Percentiles rank a stretch among this genome's conserved stretches.
Conservation (phyloP, 2,888 invertebrate species). For the Strigamia maritima region DNA sequence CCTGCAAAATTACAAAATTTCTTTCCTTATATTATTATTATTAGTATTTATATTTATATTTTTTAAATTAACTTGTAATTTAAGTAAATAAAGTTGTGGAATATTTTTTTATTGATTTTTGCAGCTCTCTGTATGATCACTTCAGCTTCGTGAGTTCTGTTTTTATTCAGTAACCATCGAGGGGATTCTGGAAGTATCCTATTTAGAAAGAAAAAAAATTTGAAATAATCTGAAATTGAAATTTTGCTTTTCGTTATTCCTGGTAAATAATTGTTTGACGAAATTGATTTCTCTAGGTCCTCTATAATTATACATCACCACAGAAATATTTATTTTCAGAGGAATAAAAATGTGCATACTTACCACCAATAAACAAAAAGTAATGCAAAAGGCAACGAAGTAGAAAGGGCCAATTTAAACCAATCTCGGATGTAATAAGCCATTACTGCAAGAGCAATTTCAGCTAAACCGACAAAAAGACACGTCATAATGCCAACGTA, state of each 20-base stretch:
- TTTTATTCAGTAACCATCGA: constrained; percentile 50
- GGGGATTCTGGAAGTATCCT: constrained; percentile 47
- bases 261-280: too few relatives aligned
- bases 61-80: constrained; percentile 17
- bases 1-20: neutral
- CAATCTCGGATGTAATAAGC: constrained; percentile 63
- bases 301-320: too few relatives aligned
- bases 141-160: constrained; percentile 47
- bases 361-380: constrained; percentile 45
- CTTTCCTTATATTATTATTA: neutral
- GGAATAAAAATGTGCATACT: neutral
- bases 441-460: constrained; percentile 69
- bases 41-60: neutral
- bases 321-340: neutral
- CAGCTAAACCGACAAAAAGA: constrained; percentile 38
- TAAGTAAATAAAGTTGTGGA: constrained; percentile 33
- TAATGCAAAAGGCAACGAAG: constrained; percentile 58
- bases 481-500: constrained; percentile 38
- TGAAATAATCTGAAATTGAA: neutral
- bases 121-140: constrained; percentile 47
- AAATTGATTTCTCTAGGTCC: too few relatives aligned
- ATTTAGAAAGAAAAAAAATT: constrained; percentile 10
- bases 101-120: constrained; percentile 46
- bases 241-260: too few relatives aligned
- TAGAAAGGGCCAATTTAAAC: constrained; percentile 62